A percentile compares a stretch with the other conserved stretches of the same genome.
Evolutionary conservation across 2,797 vertebrate genomes (phyloP).

Genomic region (Paramormyrops hopkinsi): DNA sequence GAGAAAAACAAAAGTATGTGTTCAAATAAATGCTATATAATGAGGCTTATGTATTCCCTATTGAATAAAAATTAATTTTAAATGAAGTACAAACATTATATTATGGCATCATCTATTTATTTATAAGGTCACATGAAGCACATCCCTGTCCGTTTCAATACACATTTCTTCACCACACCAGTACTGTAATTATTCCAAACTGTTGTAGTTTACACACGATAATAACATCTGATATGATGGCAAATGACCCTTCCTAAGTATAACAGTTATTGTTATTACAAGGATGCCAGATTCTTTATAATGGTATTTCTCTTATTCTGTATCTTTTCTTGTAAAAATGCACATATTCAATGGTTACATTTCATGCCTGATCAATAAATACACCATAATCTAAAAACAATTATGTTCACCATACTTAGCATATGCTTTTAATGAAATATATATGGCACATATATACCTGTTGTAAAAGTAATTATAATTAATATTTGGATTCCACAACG

Average conservation of each 20-base stretch:
- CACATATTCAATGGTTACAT: not conserved
- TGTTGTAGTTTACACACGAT: not conserved
- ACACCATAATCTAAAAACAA: not conserved
- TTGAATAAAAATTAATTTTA: not conserved
- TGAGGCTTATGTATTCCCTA: slow-evolving; percentile 2
- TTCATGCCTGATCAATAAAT: too few relatives aligned
- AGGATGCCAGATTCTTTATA: not conserved
- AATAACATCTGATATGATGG: not conserved
- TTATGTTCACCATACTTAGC: not conserved
- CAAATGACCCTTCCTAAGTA: not conserved
- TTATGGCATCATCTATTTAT: not conserved
- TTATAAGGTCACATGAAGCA: not conserved
- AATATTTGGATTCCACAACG: not conserved
- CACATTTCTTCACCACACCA: not conserved
- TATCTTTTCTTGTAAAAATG: not conserved
- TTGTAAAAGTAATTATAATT: not conserved
- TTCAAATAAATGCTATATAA: slow-evolving; percentile 3
- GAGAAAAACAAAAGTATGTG: not conserved
- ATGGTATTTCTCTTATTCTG: not conserved
- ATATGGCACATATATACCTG: not conserved
- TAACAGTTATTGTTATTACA: not conserved
- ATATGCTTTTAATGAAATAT: not conserved
- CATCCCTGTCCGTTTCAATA: not conserved
- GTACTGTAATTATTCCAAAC: not conserved
- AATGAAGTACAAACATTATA: not conserved